A percentile compares a stretch with the other conserved stretches of the same genome.
phyloP scores from a whole-genome alignment of 2,888 invertebrate species.

The Orchestes rusci region DNA sequence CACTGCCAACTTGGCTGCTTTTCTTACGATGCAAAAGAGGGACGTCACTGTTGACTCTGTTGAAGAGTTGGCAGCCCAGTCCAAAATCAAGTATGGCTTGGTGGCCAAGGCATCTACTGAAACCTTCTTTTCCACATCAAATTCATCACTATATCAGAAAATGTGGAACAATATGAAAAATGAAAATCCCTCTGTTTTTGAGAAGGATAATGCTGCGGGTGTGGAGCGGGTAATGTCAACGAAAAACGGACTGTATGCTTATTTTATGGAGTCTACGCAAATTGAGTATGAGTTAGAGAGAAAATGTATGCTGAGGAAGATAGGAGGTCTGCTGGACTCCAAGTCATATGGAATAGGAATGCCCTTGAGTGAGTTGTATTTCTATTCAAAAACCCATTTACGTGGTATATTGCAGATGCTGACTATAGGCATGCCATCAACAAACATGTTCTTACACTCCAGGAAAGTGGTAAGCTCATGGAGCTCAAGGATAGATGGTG shows the following conservation, averaged over 20 bases:
- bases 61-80: conserved; percentile 87
- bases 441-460: conserved; percentile 78
- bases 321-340: conserved; percentile 74
- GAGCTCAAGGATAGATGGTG: conserved; percentile 88
- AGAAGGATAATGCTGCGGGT: conserved; percentile 70
- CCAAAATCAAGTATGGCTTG: conserved; percentile 89
- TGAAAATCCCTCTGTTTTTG: conserved; percentile 73
- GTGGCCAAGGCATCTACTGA: conserved; percentile 84
- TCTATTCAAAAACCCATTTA: not conserved
- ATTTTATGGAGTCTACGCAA: conserved; percentile 92
- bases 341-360: conserved; percentile 93
- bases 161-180: conserved; percentile 61
- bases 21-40: conserved; percentile 82
- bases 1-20: conserved; percentile 91
- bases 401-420: conserved; percentile 52
- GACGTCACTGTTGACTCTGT: conserved; percentile 83
- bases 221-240: conserved; percentile 73
- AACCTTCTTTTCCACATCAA: conserved; percentile 74
- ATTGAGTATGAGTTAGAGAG: conserved; percentile 87
- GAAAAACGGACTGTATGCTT: conserved; percentile 81
- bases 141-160: conserved; percentile 33
- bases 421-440: conserved; percentile 74
- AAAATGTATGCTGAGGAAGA: conserved; percentile 76
- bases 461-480: conserved; percentile 77
- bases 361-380: conserved; percentile 65